Conservation (phyloP, 2,888 invertebrate genomes). For the Hartigia nigra region DNA sequence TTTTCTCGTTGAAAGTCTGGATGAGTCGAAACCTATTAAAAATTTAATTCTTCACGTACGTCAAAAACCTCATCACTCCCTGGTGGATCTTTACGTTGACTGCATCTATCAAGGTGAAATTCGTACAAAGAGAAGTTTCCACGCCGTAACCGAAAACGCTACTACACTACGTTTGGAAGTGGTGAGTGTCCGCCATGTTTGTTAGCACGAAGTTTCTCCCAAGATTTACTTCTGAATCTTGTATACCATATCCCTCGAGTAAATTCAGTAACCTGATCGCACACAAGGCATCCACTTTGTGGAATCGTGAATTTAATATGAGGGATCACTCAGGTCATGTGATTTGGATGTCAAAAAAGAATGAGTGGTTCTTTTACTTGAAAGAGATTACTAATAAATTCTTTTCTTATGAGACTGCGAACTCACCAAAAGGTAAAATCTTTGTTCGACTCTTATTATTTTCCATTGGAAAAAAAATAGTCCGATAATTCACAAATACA, state of each 20-base stretch:
- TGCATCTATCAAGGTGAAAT: slow-evolving; percentile 76
- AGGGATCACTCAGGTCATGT: background rate
- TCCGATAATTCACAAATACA: background rate
- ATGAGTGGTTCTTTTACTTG: background rate
- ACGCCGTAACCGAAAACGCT: slow-evolving; percentile 56
- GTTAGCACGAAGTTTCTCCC: background rate
- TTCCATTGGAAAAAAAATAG: background rate
- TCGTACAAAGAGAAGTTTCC: slow-evolving; percentile 60
- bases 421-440: background rate
- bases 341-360: background rate
- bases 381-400: background rate
- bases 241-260: background rate
- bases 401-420: background rate
- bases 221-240: background rate
- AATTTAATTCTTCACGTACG: slow-evolving; percentile 70
- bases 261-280: background rate
- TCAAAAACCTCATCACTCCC: slow-evolving; percentile 70
- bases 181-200: slow-evolving; percentile 50
- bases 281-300: background rate
- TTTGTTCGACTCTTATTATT: background rate
- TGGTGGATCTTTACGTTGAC: slow-evolving; percentile 74
- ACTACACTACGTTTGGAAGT: slow-evolving; percentile 53
- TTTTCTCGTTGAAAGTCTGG: slow-evolving; percentile 71
- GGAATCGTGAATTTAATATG: background rate
- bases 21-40: slow-evolving; percentile 69